Evolutionary conservation across 2,888 invertebrate genomes (phyloP).

Genomic region (Actias luna): DNA sequence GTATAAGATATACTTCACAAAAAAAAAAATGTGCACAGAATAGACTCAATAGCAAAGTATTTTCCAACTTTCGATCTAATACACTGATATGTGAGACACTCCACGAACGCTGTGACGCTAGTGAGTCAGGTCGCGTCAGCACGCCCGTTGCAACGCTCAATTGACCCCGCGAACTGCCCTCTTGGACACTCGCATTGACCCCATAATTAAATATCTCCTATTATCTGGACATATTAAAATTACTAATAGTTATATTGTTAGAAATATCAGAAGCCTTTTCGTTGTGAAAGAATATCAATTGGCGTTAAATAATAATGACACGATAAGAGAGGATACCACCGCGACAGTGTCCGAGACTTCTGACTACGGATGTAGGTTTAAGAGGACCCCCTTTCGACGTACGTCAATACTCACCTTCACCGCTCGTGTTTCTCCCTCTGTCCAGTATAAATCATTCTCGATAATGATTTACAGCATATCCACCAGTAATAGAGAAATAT

Average conservation of each 20-base stretch:
- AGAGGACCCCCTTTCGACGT: too few relatives aligned
- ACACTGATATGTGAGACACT: neutral
- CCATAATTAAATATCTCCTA: conserved; percentile 28
- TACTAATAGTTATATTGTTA: neutral
- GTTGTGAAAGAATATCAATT: too few relatives aligned
- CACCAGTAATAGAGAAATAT: too few relatives aligned
- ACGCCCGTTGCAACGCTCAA: conserved; percentile 36
- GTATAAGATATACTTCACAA: neutral
- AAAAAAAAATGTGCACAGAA: neutral
- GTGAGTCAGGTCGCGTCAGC: conserved; percentile 26
- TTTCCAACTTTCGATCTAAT: neutral
- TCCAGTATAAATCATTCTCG: too few relatives aligned
- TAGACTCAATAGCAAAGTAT: neutral
- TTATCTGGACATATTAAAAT: conserved; percentile 4
- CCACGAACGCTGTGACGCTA: conserved; percentile 25
- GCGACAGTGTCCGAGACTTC: too few relatives aligned
- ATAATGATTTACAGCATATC: too few relatives aligned
- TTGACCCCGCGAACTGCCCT: conserved; percentile 58
- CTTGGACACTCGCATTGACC: conserved; percentile 67
- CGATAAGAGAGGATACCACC: too few relatives aligned
- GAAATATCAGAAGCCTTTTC: too few relatives aligned
- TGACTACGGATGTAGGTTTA: too few relatives aligned
- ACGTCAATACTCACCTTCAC: too few relatives aligned
- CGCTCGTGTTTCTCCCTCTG: too few relatives aligned
- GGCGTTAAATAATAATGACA: too few relatives aligned